Conservation (phyloP, 2,113 vertebrate genomes). For the Xiphophorus hellerii region DNA sequence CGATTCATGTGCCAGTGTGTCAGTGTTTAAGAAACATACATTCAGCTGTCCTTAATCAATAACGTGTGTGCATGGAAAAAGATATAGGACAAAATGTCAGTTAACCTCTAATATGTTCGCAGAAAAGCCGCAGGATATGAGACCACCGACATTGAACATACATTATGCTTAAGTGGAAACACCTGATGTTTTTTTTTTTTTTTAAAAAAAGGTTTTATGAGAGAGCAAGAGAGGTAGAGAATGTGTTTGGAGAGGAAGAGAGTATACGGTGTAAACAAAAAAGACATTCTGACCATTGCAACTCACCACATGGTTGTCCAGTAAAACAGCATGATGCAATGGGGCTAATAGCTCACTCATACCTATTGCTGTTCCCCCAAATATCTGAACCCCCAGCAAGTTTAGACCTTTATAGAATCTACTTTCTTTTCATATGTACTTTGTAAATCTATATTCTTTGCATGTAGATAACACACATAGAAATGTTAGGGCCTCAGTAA, state of each 20-base stretch:
- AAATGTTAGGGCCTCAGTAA: constrained; percentile 22
- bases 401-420: not conserved
- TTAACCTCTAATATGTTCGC: constrained; percentile 11
- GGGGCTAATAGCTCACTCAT: constrained; percentile 11
- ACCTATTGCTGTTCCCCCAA: not conserved
- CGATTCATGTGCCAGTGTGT: not conserved
- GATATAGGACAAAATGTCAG: not conserved
- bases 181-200: constrained; percentile 51
- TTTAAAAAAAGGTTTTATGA: constrained; percentile 15
- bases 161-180: constrained; percentile 49
- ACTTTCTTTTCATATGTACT: not conserved
- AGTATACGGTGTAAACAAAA: constrained; percentile 40
- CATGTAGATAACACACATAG: constrained; percentile 8
- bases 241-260: constrained; percentile 26
- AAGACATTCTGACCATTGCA: constrained; percentile 11
- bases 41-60: not conserved
- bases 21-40: not conserved
- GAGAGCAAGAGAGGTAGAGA: not conserved
- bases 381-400: not conserved
- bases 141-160: constrained; percentile 33
- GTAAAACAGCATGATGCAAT: constrained; percentile 18
- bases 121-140: not conserved
- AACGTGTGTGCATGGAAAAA: not conserved
- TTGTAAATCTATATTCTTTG: constrained; percentile 8
- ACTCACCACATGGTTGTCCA: constrained; percentile 19